A percentile compares a stretch with the other conserved stretches of the same genome.
phyloP scores from a whole-genome alignment of 2,888 invertebrate species.

The Rhingia campestris region DNA sequence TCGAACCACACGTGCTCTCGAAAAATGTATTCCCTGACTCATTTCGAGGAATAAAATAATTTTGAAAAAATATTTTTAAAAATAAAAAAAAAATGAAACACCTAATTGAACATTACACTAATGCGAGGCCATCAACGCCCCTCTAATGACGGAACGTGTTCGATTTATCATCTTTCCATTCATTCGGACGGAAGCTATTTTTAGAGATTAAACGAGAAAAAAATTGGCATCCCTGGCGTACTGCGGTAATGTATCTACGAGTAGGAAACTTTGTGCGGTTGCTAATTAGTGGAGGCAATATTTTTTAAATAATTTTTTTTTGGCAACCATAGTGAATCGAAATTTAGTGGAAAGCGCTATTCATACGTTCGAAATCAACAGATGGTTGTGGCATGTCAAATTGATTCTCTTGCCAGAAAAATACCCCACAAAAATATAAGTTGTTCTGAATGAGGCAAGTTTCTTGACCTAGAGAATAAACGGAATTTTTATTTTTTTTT shows the following conservation, averaged over 20 bases:
- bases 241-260: not conserved
- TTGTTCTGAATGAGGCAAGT: constrained; percentile 16
- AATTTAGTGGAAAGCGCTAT: not conserved
- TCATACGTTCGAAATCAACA: constrained; percentile 26
- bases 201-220: constrained; percentile 1
- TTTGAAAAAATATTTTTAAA: not conserved
- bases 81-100: not conserved
- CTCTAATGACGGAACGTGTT: constrained; percentile 32
- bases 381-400: constrained; percentile 21
- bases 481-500: not conserved
- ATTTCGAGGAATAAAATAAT: not conserved
- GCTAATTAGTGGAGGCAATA: constrained; percentile 35
- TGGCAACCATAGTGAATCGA: constrained; percentile 25
- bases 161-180: constrained; percentile 12
- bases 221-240: constrained; percentile 21
- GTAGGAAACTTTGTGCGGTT: constrained; percentile 4
- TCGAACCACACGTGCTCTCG: constrained; percentile 41
- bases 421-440: not conserved
- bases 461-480: constrained; percentile 43
- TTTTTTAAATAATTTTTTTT: constrained; percentile 10
- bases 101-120: constrained; percentile 43
- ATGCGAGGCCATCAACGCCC: constrained; percentile 29
- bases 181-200: constrained; percentile 8
- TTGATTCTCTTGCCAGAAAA: not conserved
- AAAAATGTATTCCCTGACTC: constrained; percentile 10